phyloP scores from a whole-genome alignment of 2,888 invertebrate genomes.

The Drosophila fulvimacula region DNA sequence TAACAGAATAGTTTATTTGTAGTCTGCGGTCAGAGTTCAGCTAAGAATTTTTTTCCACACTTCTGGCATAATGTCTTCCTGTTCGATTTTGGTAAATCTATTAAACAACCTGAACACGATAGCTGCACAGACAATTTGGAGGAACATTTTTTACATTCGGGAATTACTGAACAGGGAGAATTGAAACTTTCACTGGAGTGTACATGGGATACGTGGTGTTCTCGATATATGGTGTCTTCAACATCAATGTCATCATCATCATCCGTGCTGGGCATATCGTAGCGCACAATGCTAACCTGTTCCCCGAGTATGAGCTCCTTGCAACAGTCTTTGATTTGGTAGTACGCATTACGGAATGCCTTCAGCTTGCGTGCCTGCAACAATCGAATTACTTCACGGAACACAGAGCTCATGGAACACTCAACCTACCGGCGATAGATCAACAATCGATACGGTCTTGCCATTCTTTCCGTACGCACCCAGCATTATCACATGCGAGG shows the following conservation, averaged over 20 bases:
- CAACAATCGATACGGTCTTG: constrained; percentile 15
- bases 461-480: constrained; percentile 37
- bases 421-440: constrained; percentile 54
- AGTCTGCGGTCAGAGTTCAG: constrained; percentile 81
- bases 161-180: too few species aligned
- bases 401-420: too few species aligned
- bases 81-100: background rate
- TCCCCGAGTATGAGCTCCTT: constrained; percentile 65
- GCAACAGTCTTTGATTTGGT: constrained; percentile 71
- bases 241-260: constrained; percentile 36
- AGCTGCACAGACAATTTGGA: background rate
- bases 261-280: constrained; percentile 68
- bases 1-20: background rate
- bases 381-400: too few species aligned
- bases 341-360: constrained; percentile 64
- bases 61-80: constrained; percentile 50
- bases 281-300: constrained; percentile 55
- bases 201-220: background rate
- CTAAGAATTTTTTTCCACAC: constrained; percentile 75
- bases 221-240: background rate
- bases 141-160: background rate
- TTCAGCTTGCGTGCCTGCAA: constrained; percentile 55
- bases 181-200: background rate
- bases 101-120: constrained; percentile 1
- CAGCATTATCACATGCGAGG: constrained; percentile 32